Base-by-base conservation (phyloP, 2,797 vertebrate species). In the Lacerta viridis region DNA sequence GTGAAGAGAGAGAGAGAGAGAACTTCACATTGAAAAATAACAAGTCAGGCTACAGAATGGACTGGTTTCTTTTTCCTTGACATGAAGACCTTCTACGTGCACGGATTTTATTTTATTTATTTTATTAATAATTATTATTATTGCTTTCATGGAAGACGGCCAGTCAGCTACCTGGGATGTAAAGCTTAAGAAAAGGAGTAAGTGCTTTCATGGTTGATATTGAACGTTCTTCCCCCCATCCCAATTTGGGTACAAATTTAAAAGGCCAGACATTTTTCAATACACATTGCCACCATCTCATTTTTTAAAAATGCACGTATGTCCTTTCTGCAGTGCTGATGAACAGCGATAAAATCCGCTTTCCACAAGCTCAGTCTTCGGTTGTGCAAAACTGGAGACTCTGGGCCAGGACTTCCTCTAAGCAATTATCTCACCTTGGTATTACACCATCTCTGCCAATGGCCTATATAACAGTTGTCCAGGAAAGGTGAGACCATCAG, bases 341-440 rank as follows among this genome's bases (percentile, higher is more conserved):
- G 77, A 29, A 29, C 18, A 13, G 76, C 17, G 15, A 25, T 55
- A n/a, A 6, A 25, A 79, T 29, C 46, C 27, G 25, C 76, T 50
- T 78, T 50, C 43, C 27, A 20, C 76, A 27, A 15, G 76, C 50
- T 72, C 33, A n/a, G 29, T 13, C n/a, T 13, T 15, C 1, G n/a
- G 15, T 50, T 78, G 50, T 78, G 76, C 76, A 78, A 78, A 76
- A 78, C 43, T 46, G 76, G 6, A 78, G 27, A 17, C 23, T 25
- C 9, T 78, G 43, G 76, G 27, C 76, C 76, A 78, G 43, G 76
- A 78, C 50, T 78, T 50, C 46, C 77, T 80, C 59, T n/a, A 80
- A 33, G 46, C 46, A 59, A 20, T 33, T 80, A 55, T 25, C 46
- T 29, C 77, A 29, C 27, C 77, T n/a, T 55, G 25, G 13, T n/a